Conservation (phyloP, 1,140 invertebrate species). For the Cydia fagiglandana region DNA sequence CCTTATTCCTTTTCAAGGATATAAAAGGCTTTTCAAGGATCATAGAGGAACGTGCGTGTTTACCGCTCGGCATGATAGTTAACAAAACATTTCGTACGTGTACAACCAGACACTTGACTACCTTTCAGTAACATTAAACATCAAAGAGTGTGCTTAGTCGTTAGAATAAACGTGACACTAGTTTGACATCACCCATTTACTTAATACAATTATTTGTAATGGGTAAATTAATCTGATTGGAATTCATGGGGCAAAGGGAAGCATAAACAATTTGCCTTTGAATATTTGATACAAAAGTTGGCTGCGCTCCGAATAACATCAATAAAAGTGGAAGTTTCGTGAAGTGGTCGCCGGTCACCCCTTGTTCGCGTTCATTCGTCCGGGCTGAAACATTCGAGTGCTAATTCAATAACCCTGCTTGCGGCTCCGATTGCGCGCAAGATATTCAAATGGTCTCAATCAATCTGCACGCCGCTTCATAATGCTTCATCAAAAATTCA, state of each 20-base stretch:
- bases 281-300: conserved; percentile 46
- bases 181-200: neutral
- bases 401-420: conserved; percentile 64
- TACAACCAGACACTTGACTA: conserved; percentile 14
- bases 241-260: conserved; percentile 16
- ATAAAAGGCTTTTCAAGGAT: conserved; percentile 41
- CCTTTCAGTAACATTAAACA: conserved; percentile 7
- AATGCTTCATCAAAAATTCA: conserved; percentile 72
- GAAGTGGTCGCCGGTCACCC: conserved; percentile 48
- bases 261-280: conserved; percentile 25
- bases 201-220: neutral
- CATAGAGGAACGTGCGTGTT: conserved; percentile 35
- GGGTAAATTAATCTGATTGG: conserved; percentile 17
- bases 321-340: conserved; percentile 40
- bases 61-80: conserved; percentile 35
- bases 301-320: conserved; percentile 30
- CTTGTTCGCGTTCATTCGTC: conserved; percentile 62
- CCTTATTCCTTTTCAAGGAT: conserved; percentile 41
- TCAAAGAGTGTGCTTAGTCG: neutral
- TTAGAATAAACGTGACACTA: neutral
- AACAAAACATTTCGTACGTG: conserved; percentile 34
- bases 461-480: conserved; percentile 58
- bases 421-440: conserved; percentile 58
- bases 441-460: conserved; percentile 73
- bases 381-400: conserved; percentile 61